Percentiles rank a stretch among this genome's conserved stretches.
Evolutionary conservation across 2,888 invertebrate genomes (phyloP).

Genomic region (Tachina grossa): DNA sequence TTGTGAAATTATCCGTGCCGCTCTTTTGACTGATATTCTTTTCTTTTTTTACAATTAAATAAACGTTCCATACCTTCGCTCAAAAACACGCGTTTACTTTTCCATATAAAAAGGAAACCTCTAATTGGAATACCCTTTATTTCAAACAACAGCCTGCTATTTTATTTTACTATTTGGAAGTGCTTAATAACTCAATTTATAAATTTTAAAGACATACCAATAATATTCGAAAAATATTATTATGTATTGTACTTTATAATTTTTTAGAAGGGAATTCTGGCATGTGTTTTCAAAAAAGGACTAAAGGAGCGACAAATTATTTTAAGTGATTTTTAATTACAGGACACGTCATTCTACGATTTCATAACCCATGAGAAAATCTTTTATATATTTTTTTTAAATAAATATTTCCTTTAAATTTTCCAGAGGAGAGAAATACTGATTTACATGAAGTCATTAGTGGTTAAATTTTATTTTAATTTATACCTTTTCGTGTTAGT

Average conservation of each 20-base stretch:
- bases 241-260: background rate
- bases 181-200: conserved; percentile 33
- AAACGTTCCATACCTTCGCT: too few species aligned
- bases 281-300: conserved; percentile 33
- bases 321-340: conserved; percentile 59
- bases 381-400: background rate
- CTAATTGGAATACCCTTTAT: background rate
- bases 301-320: background rate
- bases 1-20: too few species aligned
- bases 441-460: conserved; percentile 46
- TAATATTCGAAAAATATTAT: background rate
- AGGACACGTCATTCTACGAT: background rate
- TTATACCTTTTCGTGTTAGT: background rate
- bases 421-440: background rate
- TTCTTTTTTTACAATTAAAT: too few species aligned
- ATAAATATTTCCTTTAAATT: background rate
- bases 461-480: conserved; percentile 5
- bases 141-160: background rate
- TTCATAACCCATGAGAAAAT: conserved; percentile 15
- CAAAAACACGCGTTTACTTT: too few species aligned
- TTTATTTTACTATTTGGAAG: background rate
- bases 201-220: conserved; percentile 6
- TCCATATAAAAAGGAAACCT: too few species aligned
- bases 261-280: conserved; percentile 31
- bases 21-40: too few species aligned